Evolutionary conservation across 2,888 invertebrate genomes (phyloP), one percentile per base, ranked within the genome.

Genomic region (Axea sp.): DNA sequence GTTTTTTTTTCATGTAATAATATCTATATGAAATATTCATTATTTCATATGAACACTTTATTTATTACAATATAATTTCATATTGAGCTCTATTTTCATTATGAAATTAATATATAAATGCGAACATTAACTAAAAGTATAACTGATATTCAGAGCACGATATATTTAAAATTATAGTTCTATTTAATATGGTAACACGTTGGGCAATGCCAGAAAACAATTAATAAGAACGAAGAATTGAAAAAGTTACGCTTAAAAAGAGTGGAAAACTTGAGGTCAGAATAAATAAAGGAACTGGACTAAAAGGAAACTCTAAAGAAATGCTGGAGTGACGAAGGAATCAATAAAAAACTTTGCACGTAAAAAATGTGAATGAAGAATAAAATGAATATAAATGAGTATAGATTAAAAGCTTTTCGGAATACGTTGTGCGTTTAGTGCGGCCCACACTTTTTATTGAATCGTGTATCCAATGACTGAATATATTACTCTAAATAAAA

Each of bases 341-440:
- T 59, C 35, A 12, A 45, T 45, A 45, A 45, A 35, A 57, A 59
- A 45, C 24, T 45, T 41, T 33, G 43, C 22, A 11, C 14, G 28
- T 47, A 60, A 60, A 35, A 47, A 26, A 24, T n/a, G 11, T 7
- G 11, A n/a, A 3, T 4, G 12, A 11, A 22, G 28, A 47, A 33
- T 24, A 45, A 47, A 47, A 60, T 17, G 47, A 35, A 60, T 59
- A 41, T 62, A 62, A 51, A 51, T 62, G 31, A 31, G 31, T 62
- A 62, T 62, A 39, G 62, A 41, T 62, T 62, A 41, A 49, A 62
- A 49, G n/a, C 19, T 1, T 31, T 14, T 6, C 12, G 17, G 35
- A 59, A 45, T 41, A 24, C 7, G 7, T 6, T 11, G 17, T 2
- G 14, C 17, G 45, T 47, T 60, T 60, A 30, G 37, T 37, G 30